A percentile compares a stretch with the other conserved stretches of the same genome.
Conservation (phyloP, 2,113 vertebrate species). For the Sinocyclocheilus rhinocerous region DNA sequence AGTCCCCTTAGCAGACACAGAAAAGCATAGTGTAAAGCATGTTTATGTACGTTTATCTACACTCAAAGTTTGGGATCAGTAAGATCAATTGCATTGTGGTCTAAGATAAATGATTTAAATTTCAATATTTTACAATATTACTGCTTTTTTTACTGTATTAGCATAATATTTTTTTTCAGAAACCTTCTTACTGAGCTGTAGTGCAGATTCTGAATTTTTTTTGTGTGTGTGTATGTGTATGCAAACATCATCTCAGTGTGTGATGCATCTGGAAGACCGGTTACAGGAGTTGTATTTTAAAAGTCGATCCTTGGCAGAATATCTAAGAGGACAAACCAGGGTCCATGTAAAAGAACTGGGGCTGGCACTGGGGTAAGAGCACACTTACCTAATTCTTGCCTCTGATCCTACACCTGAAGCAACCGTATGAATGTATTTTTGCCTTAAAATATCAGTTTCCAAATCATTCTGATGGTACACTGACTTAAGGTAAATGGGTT, state of each 20-base stretch:
- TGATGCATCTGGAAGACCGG: conserved; percentile 89
- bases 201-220: background rate
- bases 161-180: no score
- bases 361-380: conserved; percentile 82
- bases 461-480: background rate
- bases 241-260: conserved; percentile 54
- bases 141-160: no score
- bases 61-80: background rate
- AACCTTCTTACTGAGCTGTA: background rate
- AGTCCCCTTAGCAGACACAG: conserved; percentile 61
- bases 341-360: conserved; percentile 86
- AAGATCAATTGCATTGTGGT: background rate
- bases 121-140: no score
- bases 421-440: background rate
- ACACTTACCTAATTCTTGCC: background rate
- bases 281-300: conserved; percentile 89
- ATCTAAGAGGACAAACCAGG: conserved; percentile 84
- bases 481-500: background rate
- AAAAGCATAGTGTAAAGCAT: background rate
- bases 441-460: background rate
- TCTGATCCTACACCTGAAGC: background rate
- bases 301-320: conserved; percentile 89
- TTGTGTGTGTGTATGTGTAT: background rate
- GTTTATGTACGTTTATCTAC: background rate
- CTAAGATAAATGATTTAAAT: background rate